Evolutionary conservation across 2,888 invertebrate species (phyloP).

Genomic region (Caenorhabditis sinica): DNA sequence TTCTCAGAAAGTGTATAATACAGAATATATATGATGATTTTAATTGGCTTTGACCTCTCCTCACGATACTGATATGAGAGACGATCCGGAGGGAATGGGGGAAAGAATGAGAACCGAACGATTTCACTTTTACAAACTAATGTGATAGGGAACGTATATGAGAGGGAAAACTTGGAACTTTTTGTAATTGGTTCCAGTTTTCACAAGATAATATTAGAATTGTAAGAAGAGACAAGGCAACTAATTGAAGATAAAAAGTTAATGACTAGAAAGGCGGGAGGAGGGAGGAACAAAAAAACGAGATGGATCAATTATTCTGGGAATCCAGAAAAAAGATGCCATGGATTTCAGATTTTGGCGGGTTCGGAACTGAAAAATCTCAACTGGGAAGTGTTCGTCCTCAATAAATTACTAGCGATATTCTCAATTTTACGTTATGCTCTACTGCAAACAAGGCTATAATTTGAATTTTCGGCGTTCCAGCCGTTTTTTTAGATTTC

Average conservation of each 20-base stretch:
- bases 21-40: slow-evolving; percentile 37
- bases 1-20: slow-evolving; percentile 4
- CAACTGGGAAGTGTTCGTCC: too few species aligned
- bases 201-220: slow-evolving; percentile 16
- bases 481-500: too few species aligned
- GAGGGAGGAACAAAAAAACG: background rate
- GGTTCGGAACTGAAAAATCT: too few species aligned
- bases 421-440: too few species aligned
- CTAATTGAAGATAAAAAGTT: slow-evolving; percentile 28
- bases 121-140: slow-evolving; percentile 59
- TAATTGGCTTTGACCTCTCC: slow-evolving; percentile 53
- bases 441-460: too few species aligned
- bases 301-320: background rate
- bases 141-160: slow-evolving; percentile 45
- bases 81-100: background rate
- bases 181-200: slow-evolving; percentile 60
- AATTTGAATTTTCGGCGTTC: too few species aligned
- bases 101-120: slow-evolving; percentile 17
- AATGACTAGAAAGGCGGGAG: slow-evolving; percentile 1
- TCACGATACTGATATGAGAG: slow-evolving; percentile 48
- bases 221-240: slow-evolving; percentile 9
- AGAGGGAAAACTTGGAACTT: slow-evolving; percentile 17
- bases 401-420: too few species aligned
- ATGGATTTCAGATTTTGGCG: background rate
- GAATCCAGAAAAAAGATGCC: too few species aligned